phyloP scores from a whole-genome alignment of 2,888 invertebrate genomes.

The Dastarcus helophoroides region DNA sequence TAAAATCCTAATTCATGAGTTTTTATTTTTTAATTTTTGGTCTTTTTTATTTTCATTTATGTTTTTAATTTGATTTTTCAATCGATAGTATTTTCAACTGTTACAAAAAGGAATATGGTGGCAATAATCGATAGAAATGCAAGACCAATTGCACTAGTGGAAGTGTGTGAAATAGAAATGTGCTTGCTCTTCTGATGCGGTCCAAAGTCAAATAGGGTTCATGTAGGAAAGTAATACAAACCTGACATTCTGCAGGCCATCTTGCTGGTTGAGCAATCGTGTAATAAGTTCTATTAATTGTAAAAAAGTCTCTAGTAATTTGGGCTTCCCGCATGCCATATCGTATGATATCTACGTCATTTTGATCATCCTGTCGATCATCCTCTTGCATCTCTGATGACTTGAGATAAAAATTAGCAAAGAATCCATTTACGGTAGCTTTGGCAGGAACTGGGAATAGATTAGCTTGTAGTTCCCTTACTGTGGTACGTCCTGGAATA shows the following conservation, averaged over 20 bases:
- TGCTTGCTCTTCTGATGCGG: too few relatives aligned
- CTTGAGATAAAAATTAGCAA: slow-evolving; percentile 55
- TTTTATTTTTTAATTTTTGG: too few relatives aligned
- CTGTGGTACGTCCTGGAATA: slow-evolving; percentile 32
- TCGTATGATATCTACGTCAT: slow-evolving; percentile 6
- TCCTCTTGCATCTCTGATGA: slow-evolving; percentile 38
- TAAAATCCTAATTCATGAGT: too few relatives aligned
- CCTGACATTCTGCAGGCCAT: slow-evolving; percentile 87
- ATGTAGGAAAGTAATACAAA: slow-evolving; percentile 29
- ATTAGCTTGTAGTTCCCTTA: slow-evolving; percentile 54
- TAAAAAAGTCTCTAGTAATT: slow-evolving; percentile 59
- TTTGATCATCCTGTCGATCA: too few relatives aligned
- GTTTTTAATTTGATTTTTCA: too few relatives aligned
- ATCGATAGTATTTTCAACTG: too few relatives aligned
- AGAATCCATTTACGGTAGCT: slow-evolving; percentile 42
- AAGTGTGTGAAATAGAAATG: too few relatives aligned
- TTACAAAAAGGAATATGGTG: too few relatives aligned
- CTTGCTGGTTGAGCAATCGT: slow-evolving; percentile 64
- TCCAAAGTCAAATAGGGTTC: background rate
- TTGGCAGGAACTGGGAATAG: slow-evolving; percentile 45
- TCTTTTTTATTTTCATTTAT: too few relatives aligned
- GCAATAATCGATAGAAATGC: too few relatives aligned
- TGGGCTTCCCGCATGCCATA: slow-evolving; percentile 35
- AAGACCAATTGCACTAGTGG: too few relatives aligned
- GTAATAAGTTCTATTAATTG: slow-evolving; percentile 24